Evolutionary conservation across 30 jellyfish, hydroid and myxozoan genomes (phyloP), one percentile per base, ranked within the genome.

Genomic region (Hydractinia symbiolongicarpus): DNA sequence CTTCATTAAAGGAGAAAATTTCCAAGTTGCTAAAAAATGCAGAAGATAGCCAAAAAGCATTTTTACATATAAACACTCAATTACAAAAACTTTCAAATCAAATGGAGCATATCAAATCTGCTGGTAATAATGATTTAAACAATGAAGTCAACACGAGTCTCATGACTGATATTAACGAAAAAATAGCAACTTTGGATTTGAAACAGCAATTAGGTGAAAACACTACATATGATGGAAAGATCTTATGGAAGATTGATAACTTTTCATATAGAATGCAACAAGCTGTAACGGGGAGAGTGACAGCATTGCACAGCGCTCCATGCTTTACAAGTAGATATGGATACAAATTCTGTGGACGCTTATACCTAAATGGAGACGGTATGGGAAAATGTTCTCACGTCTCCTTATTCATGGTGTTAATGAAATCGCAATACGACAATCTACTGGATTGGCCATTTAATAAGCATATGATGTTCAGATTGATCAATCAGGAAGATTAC

Each of bases 251-350:
- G 50, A 91, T 91, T 52, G 93, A 87, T 62, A 83, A 83, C 50
- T 86, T 56, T 68, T 68, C 78, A 14, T 54, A 72, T 50, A 73
- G 96, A 80, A 82, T 40, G 66, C 86, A 82, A 58, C 94, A 86
- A 66, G 98, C 96, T 4, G 83, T 82, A 53, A 81, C 66, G 67
- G 98, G 98, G 16, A 80, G 74, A 50, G 78, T 89, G 70, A 88
- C 98, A 5, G 94, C 96, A 11, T 61, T 91, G 79, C 93, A 82
- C 84, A 91, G 98, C 57, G 96, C 98, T 5, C 98, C 98, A 1
- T 86, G 88, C 72, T 91, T 79, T 74, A 83, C 95, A 5, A 77
- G 88, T 70, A 95, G 96, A 19, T 86, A 79, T 82, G 98, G 98
- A 9, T 86, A 86, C 84, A 91, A 84, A 79, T 72, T 83, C 86